These are phyloP conservation scores for Drosophila anomalipes DNA, from an alignment of 2,888 invertebrate genomes.

Conservation along the genomic window DNA sequence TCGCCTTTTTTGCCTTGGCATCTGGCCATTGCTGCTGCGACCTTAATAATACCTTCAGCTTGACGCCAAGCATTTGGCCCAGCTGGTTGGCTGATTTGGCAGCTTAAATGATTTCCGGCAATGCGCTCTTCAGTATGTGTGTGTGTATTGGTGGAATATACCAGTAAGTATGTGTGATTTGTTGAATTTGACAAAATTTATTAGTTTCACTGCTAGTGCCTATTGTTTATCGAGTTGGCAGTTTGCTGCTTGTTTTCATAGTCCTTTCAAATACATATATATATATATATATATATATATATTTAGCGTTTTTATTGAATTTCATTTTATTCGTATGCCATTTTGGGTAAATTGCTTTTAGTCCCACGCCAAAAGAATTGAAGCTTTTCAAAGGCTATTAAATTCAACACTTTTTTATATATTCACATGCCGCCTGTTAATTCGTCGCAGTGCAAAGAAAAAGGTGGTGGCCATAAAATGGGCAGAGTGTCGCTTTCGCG, in stretches of 20 bases:
- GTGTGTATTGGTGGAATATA: constrained; percentile 12
- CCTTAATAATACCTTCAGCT: constrained; percentile 48
- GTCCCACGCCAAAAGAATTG: neutral
- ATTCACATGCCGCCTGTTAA: constrained; percentile 25
- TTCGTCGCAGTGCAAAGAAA: constrained; percentile 38
- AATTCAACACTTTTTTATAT: constrained; percentile 45
- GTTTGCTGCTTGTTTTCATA: constrained; percentile 25
- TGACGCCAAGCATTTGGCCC: constrained; percentile 40
- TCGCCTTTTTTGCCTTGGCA: constrained; percentile 70
- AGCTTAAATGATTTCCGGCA: constrained; percentile 80
- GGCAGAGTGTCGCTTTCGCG: constrained; percentile 40
- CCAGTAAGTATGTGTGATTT: constrained; percentile 65
- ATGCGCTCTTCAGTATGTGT: constrained; percentile 22
- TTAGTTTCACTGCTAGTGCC: constrained; percentile 71
- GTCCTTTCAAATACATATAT: constrained; percentile 38
- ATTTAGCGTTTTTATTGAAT: constrained; percentile 43
- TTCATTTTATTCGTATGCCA: constrained; percentile 38
- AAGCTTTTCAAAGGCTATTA: constrained; percentile 35
- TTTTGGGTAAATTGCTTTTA: constrained; percentile 31
- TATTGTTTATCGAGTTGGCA: constrained; percentile 54
- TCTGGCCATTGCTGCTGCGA: constrained; percentile 36
- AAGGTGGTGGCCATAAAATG: constrained; percentile 54
- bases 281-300: neutral
- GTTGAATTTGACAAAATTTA: constrained; percentile 79
- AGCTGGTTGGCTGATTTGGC: constrained; percentile 74